These are phyloP conservation scores for Erynnis tages DNA, from an alignment of 2,888 invertebrate genomes.

Conservation along the genomic window DNA sequence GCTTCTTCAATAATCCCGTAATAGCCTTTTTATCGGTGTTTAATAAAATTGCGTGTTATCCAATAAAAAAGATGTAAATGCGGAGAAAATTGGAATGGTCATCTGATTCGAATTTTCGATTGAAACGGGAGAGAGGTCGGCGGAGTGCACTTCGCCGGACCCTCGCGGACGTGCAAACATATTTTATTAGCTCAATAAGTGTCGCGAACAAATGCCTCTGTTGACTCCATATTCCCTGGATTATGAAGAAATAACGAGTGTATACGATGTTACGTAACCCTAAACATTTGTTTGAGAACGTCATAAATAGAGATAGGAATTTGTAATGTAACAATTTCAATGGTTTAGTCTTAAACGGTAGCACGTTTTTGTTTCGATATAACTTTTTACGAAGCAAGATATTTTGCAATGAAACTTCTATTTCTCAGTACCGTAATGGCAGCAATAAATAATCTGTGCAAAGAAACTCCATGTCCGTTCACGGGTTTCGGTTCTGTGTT, in stretches of 20 bases:
- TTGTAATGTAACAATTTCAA: not conserved
- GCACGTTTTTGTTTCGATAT: too few species aligned
- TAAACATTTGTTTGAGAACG: not conserved
- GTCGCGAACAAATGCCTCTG: conserved; percentile 23
- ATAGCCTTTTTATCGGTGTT: too few species aligned
- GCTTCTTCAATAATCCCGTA: too few species aligned
- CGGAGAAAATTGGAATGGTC: not conserved
- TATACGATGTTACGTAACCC: not conserved
- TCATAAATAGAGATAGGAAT: not conserved
- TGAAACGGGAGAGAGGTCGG: conserved; percentile 2
- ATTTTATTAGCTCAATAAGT: conserved; percentile 28
- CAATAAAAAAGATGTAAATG: too few species aligned
- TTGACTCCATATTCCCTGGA: conserved; percentile 9
- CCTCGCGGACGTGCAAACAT: conserved; percentile 19
- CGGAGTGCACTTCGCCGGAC: conserved; percentile 11
- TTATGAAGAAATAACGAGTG: not conserved
- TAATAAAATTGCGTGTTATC: too few species aligned
- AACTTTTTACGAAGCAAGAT: too few species aligned
- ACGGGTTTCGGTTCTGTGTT: not conserved
- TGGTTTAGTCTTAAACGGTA: not conserved
- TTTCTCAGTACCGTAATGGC: not conserved
- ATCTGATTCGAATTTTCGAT: conserved; percentile 10
- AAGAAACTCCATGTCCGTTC: not conserved
- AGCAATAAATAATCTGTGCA: not conserved
- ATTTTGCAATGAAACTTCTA: too few species aligned